Conservation (phyloP, 2,888 invertebrate genomes). For the Kryphioiulus occultus region DNA sequence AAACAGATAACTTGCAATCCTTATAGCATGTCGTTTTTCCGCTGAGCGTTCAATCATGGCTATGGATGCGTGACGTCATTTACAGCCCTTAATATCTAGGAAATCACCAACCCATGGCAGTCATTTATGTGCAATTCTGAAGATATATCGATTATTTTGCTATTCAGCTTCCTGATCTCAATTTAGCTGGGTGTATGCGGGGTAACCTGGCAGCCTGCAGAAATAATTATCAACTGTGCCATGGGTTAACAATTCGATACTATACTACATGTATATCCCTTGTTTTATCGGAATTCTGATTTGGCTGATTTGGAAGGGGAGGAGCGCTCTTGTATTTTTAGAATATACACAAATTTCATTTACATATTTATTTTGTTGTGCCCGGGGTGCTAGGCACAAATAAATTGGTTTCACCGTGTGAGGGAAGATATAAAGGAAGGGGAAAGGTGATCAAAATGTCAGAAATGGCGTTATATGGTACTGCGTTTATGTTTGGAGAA, state of each 20-base stretch:
- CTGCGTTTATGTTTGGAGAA: too few relatives aligned
- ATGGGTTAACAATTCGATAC: neutral
- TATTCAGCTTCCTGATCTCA: neutral
- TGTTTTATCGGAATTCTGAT: neutral
- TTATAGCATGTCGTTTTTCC: neutral
- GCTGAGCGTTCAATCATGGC: neutral
- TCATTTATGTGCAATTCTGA: slow-evolving; percentile 23
- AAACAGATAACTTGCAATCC: neutral
- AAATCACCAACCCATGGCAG: slow-evolving; percentile 23
- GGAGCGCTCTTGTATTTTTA: neutral
- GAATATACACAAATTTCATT: neutral
- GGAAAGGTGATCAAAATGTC: neutral
- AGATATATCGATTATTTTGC: slow-evolving; percentile 23
- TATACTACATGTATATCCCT: too few relatives aligned
- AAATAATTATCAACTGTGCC: neutral
- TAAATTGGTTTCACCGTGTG: neutral
- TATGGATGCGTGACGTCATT: slow-evolving; percentile 23
- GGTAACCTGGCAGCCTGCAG: neutral
- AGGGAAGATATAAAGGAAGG: neutral
- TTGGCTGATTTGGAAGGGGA: neutral
- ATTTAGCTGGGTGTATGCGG: neutral
- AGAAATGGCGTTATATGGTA: neutral
- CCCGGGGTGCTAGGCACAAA: neutral
- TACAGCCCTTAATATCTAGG: neutral
- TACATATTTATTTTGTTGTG: neutral